Evolutionary conservation across 23 tunicate species (phyloP).

Genomic region (Trididemnum miniatum): DNA sequence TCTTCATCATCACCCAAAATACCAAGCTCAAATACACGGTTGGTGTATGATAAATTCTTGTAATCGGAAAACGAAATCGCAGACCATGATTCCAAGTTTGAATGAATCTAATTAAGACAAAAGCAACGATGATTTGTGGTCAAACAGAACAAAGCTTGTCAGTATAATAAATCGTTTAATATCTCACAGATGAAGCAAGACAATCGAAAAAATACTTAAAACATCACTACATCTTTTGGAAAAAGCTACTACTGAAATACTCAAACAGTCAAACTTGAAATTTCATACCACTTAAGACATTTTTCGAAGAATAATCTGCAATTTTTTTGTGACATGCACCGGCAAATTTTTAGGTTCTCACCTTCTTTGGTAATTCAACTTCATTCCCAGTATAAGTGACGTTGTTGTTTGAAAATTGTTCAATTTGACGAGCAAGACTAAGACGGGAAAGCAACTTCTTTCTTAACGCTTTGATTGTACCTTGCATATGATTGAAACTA

Average conservation of each 20-base stretch:
- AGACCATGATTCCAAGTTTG: slow-evolving; percentile 35
- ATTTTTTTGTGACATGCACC: no score
- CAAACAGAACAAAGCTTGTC: no score
- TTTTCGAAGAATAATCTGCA: no score
- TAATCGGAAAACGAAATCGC: slow-evolving; percentile 17
- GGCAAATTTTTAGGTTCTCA: no score
- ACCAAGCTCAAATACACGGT: slow-evolving; percentile 27
- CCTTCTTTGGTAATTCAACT: slow-evolving; percentile 3
- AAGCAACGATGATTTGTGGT: no score
- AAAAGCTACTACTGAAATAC: no score
- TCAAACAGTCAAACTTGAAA: no score
- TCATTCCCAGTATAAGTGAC: background rate
- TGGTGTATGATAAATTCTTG: slow-evolving; percentile 23
- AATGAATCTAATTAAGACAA: slow-evolving; percentile 8
- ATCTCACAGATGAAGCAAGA: no score
- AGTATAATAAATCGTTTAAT: no score
- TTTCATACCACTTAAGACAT: no score
- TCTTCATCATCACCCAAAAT: slow-evolving; percentile 13
- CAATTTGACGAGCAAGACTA: slow-evolving; percentile 27
- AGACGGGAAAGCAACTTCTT: slow-evolving; percentile 23
- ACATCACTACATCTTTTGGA: no score
- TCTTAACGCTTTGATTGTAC: slow-evolving; percentile 15
- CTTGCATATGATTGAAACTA: slow-evolving; percentile 34
- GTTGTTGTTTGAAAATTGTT: slow-evolving; percentile 22
- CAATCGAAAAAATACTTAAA: no score